phyloP scores from a whole-genome alignment of 2,797 vertebrate genomes.

The Cirrhinus mrigala region DNA sequence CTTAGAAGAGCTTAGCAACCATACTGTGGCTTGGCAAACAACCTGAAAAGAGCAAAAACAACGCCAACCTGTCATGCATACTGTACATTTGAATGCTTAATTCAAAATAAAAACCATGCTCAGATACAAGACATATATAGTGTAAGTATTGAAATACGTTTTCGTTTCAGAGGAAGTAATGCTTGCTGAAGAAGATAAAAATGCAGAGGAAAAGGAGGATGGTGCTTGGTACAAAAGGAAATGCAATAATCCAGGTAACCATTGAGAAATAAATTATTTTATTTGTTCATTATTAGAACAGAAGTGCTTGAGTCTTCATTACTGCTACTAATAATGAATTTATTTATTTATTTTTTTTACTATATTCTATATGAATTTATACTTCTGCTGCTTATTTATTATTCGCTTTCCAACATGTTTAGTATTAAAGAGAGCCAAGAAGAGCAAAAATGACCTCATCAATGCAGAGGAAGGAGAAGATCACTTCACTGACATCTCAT shows the following conservation, averaged over 20 bases:
- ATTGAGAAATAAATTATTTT: background rate
- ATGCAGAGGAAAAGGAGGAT: constrained; percentile 94
- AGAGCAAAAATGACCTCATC: constrained; percentile 94
- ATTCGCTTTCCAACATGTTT: constrained; percentile 60
- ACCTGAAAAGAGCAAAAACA: background rate
- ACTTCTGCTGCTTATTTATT: background rate
- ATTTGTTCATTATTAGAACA: no score
- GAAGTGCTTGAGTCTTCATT: no score
- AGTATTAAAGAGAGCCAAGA: constrained; percentile 96
- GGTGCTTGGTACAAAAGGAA: constrained; percentile 82
- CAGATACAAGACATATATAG: background rate
- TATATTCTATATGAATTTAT: background rate
- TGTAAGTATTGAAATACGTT: constrained; percentile 37
- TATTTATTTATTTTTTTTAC: no score
- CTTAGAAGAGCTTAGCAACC: background rate
- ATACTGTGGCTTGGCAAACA: background rate
- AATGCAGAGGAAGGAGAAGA: constrained; percentile 95
- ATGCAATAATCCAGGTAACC: constrained; percentile 76
- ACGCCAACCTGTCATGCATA: constrained; percentile 1
- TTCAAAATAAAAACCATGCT: constrained; percentile 1
- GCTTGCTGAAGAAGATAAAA: constrained; percentile 96
- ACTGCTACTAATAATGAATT: no score
- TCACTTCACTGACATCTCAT: constrained; percentile 94
- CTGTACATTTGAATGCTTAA: constrained; percentile 19
- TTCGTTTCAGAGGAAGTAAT: constrained; percentile 90